Conservation (phyloP, 2,888 invertebrate species). For the Reticulitermes lucifugus region DNA sequence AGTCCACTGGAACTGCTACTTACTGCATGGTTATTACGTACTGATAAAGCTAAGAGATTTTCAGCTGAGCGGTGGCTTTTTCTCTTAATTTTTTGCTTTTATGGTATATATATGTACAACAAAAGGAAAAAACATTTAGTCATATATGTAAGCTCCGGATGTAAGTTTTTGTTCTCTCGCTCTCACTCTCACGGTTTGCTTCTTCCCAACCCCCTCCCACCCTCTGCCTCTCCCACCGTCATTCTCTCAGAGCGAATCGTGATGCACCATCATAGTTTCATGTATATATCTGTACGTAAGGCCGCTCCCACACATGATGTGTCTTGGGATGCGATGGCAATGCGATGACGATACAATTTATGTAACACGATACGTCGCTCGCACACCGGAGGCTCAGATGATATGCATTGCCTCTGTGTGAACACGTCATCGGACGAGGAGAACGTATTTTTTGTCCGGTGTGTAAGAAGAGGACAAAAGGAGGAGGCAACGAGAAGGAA, state of each 20-base stretch:
- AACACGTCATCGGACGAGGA: too few relatives aligned
- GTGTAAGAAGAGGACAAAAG: too few relatives aligned
- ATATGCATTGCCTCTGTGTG: too few relatives aligned
- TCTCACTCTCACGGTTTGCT: slow-evolving; percentile 12
- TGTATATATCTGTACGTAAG: not conserved
- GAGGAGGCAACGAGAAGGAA: too few relatives aligned
- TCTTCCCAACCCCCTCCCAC: slow-evolving; percentile 1
- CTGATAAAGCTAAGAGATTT: not conserved
- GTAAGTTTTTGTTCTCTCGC: not conserved
- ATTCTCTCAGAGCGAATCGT: not conserved
- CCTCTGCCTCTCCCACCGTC: not conserved
- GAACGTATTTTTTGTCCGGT: too few relatives aligned
- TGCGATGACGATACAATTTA: too few relatives aligned
- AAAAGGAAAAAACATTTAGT: not conserved
- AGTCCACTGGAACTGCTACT: slow-evolving; percentile 16
- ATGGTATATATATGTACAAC: not conserved
- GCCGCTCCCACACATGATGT: too few relatives aligned
- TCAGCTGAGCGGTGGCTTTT: not conserved
- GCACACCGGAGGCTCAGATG: too few relatives aligned
- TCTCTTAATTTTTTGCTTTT: not conserved
- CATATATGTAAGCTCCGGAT: slow-evolving; percentile 28
- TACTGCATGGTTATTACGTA: slow-evolving; percentile 11
- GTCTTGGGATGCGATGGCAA: too few relatives aligned
- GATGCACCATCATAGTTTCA: not conserved
- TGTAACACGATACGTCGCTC: too few relatives aligned